Evolutionary conservation across 2,888 invertebrate species (phyloP).

Genomic region (Agriopis marginaria): DNA sequence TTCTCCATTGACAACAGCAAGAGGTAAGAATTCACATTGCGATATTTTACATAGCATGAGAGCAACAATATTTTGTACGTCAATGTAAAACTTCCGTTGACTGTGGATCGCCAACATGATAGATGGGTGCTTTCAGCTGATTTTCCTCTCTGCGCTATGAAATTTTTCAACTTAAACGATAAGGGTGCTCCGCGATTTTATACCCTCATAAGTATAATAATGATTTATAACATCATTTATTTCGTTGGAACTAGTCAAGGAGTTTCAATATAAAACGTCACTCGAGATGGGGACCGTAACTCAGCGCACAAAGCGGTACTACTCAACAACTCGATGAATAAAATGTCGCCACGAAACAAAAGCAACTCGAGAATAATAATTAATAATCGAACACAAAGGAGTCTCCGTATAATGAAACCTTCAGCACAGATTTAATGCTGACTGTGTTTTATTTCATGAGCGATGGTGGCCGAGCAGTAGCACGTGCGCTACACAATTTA

Average conservation of each 20-base stretch:
- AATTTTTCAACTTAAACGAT: constrained; percentile 80
- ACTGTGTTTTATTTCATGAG: constrained; percentile 2
- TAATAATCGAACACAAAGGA: constrained; percentile 75
- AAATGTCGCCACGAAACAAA: constrained; percentile 66
- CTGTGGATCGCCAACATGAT: constrained; percentile 69
- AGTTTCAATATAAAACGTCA: constrained; percentile 59
- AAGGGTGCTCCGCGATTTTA: constrained; percentile 68
- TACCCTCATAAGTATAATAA: constrained; percentile 66
- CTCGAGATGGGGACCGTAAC: constrained; percentile 50
- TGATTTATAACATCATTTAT: constrained; percentile 69
- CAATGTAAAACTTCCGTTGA: constrained; percentile 68
- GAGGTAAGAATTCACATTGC: not conserved
- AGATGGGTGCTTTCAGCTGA: constrained; percentile 71
- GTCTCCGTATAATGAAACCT: constrained; percentile 59
- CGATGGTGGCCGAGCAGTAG: too few relatives aligned
- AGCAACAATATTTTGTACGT: constrained; percentile 70
- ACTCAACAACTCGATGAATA: constrained; percentile 61
- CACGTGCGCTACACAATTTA: too few relatives aligned
- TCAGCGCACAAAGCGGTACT: constrained; percentile 57
- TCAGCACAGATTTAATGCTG: constrained; percentile 24
- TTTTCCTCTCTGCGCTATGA: constrained; percentile 70
- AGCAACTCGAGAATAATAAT: constrained; percentile 67
- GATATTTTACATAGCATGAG: constrained; percentile 39
- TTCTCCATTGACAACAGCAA: too few relatives aligned
- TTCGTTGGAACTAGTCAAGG: constrained; percentile 55